Conservation (phyloP, 92 coral and sea anemone species). For the Bergia sp. region DNA sequence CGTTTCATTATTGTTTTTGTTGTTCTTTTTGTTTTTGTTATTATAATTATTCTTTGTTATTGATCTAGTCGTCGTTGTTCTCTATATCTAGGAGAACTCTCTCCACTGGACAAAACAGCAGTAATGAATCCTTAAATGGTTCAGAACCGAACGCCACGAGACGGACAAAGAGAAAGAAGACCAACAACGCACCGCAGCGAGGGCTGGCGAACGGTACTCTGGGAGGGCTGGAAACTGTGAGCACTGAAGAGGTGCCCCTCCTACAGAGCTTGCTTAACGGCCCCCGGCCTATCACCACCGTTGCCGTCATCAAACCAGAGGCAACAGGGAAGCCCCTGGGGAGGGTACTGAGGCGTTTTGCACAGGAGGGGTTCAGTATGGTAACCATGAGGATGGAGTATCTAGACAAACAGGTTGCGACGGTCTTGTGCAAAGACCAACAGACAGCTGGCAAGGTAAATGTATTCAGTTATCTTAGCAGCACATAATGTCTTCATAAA, state of each 20-base stretch:
- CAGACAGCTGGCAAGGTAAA: constrained; percentile 55
- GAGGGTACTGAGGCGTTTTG: constrained; percentile 80
- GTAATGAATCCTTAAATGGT: constrained; percentile 50
- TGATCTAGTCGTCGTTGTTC: too few relatives aligned
- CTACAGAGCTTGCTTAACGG: constrained; percentile 79
- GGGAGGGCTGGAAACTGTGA: constrained; percentile 67
- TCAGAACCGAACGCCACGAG: constrained; percentile 19
- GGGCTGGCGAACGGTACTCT: constrained; percentile 43
- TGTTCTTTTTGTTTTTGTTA: too few relatives aligned
- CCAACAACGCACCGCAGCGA: not conserved
- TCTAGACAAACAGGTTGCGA: constrained; percentile 61
- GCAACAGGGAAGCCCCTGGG: constrained; percentile 80
- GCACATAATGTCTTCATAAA: not conserved
- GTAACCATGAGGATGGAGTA: constrained; percentile 73
- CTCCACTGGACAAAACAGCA: constrained; percentile 48
- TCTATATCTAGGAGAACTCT: constrained; percentile 15
- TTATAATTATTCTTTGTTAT: too few relatives aligned
- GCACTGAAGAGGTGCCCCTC: constrained; percentile 66
- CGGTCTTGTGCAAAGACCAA: constrained; percentile 49
- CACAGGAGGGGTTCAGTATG: constrained; percentile 82
- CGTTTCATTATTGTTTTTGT: not conserved
- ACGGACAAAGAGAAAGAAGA: constrained; percentile 20
- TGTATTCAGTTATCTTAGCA: not conserved
- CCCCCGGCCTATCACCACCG: constrained; percentile 85
- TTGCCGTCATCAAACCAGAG: constrained; percentile 86